Conservation (phyloP, 2,113 vertebrate species). For the Typhlomys cinereus region DNA sequence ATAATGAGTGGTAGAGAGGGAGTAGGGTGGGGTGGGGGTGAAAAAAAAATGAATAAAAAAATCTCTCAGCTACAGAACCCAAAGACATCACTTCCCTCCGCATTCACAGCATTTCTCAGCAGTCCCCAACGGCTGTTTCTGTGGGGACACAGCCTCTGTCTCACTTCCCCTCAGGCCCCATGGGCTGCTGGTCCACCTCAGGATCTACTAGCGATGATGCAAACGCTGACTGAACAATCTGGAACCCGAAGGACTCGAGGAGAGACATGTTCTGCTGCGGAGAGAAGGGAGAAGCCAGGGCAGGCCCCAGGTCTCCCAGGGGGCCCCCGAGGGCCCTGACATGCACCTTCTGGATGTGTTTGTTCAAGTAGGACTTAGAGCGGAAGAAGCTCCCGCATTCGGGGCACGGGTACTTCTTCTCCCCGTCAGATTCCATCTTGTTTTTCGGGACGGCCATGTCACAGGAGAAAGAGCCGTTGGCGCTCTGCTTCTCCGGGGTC, state of each 20-base stretch:
- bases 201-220: constrained; percentile 96
- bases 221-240: constrained; percentile 99
- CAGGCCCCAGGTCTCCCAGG: constrained; percentile 90
- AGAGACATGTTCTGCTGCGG: constrained; percentile 99
- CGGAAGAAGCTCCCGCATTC: constrained; percentile 98
- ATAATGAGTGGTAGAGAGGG: neutral
- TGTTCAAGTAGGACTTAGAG: constrained; percentile 99
- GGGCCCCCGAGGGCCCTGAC: constrained; percentile 89
- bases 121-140: constrained; percentile 72
- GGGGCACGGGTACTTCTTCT: constrained; percentile 96
- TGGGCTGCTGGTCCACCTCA: constrained; percentile 93
- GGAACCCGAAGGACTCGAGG: constrained; percentile 98
- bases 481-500: constrained; percentile 92
- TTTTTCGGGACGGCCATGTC: constrained; percentile 93
- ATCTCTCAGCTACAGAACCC: constrained; percentile 85
- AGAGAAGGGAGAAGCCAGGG: constrained; percentile 95
- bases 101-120: constrained; percentile 83
- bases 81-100: constrained; percentile 82
- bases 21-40: constrained; percentile 68
- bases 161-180: constrained; percentile 96
- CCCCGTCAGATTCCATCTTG: constrained; percentile 90
- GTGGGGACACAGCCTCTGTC: constrained; percentile 67
- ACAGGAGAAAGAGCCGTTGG: constrained; percentile 92
- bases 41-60: constrained; percentile 85
- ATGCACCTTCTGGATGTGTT: constrained; percentile 98